These are phyloP conservation scores for Gephyroberyx darwinii DNA, from an alignment of 2,797 vertebrate genomes.

Conservation along the genomic window DNA sequence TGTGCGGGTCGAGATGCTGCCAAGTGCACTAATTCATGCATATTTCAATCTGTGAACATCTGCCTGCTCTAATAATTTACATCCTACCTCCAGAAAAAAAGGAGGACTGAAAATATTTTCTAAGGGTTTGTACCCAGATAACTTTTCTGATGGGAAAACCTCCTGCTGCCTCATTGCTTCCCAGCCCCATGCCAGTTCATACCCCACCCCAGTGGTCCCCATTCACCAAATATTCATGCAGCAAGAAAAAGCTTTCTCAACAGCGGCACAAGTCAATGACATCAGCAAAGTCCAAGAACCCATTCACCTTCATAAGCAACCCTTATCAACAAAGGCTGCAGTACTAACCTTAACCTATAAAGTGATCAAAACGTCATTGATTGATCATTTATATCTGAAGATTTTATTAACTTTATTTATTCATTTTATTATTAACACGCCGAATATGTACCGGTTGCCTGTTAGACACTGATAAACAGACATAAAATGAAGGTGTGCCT, in stretches of 20 bases:
- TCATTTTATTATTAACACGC: neutral
- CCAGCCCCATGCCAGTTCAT: neutral
- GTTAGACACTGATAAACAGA: constrained; percentile 51
- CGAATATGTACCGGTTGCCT: constrained; percentile 24
- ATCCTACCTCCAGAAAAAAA: constrained; percentile 64
- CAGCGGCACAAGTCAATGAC: neutral
- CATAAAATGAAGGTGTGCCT: constrained; percentile 48
- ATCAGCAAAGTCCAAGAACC: constrained; percentile 10
- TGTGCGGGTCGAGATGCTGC: constrained; percentile 52
- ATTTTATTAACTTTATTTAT: constrained; percentile 27
- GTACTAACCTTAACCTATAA: neutral
- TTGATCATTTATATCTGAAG: constrained; percentile 18
- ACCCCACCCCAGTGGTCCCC: neutral
- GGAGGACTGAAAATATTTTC: constrained; percentile 40
- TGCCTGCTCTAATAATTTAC: constrained; percentile 76
- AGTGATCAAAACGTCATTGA: constrained; percentile 22
- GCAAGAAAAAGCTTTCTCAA: constrained; percentile 3
- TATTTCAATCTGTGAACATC: constrained; percentile 78
- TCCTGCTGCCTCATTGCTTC: neutral
- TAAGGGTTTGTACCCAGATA: neutral
- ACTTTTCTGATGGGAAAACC: neutral
- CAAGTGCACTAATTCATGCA: constrained; percentile 77
- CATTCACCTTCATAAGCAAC: neutral
- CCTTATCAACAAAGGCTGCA: neutral
- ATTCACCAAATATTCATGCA: neutral